Evolutionary conservation across 2,113 vertebrate genomes (phyloP), one percentile per base, ranked within the genome.

Genomic region (Turdus rufiventris): DNA sequence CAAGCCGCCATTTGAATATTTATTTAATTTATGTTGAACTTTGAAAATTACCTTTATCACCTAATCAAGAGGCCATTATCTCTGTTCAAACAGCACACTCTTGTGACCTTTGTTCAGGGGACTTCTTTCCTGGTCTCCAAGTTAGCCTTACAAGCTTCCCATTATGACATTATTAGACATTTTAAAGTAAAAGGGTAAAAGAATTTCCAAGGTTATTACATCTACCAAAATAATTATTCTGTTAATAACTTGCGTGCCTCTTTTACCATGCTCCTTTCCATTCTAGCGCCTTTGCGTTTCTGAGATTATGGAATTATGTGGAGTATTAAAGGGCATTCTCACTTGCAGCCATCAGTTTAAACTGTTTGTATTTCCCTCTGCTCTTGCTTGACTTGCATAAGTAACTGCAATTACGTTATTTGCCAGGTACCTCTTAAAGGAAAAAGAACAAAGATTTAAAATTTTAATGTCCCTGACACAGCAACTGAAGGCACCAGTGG

Each of bases 251-350:
- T 38, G 18, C 40, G 24, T 33, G 34, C 18, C 34, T 67, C 47
- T 72, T 54, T 16, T 36, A 29, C 71, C 36, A 23, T 2, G 1
- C 51, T 61, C 40, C n/a, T 76, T 47, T 16, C 16, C 9, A 0
- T 5, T 10, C 11, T 33, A 4, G 36, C 29, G 31, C 48, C 40
- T 74, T 72, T 81, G 42, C 7, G 1, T 65, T 25, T 57, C n/a
- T 73, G 43, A 19, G 29, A 6, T 50, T 8, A 9, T 8, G 36
- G 5, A 38, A 60, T 51, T 20, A 53, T 0, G 0, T 1, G 25
- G 47, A 81, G 51, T 56, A 73, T 19, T 18, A 42, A 26, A 31
- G 33, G 2, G 5, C 0, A 0, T 43, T 38, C 18, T 73, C 18
- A 10, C 18, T 19, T 62, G 60, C 25, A 86, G 43, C 10, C 33